Base-by-base conservation (phyloP, 2,888 invertebrate genomes). In the Hanleya hanleyi region DNA sequence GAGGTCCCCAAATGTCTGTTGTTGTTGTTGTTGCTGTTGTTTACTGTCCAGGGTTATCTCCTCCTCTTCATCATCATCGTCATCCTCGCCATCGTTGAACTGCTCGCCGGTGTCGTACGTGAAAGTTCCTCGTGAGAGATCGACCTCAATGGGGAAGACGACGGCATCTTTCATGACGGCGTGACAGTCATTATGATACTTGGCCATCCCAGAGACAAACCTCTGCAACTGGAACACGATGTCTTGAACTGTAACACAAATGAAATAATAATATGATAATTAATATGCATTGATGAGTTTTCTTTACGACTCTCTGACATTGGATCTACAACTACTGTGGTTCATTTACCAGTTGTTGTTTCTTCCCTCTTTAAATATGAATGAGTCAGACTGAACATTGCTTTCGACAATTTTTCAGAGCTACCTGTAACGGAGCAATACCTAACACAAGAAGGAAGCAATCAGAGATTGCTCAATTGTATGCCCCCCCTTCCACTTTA, bases 141-240 rank as follows among this genome's bases (percentile, higher is more conserved):
- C 98, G 22, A 98, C 96, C 92, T 99, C 98, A 0, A 99, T 97
- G 0, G 98, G 98, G 90, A 99, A 99, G 1, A 98, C 92, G 35
- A 90, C 87, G 0, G 95, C 94, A 65, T 94, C 94, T 74, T 92
- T 91, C 83, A 98, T 92, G 64, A 96, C 93, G 38, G 94, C 93
- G 73, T 95, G 93, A 4, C 96, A 95, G 76, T 95, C 95, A 66
- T 93, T 93, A 90, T 94, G 94, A 91, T 93, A 94, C 71, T 93
- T 93, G 0, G 96, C 94, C 78, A 99, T 92, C 0, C 96, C 96
- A 69, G 95, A 94, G 18, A 98, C 95, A 72, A 98, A 94, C 80
- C 95, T 93, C 75, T 95, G 94, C 72, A 93, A 86, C 83, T 93
- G 93, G 83, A 91, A 91, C 37, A 97, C 97, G 2, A 98, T 94